These are phyloP conservation scores for Gallinago stenura DNA, from an alignment of 2,797 vertebrate genomes.

Conservation along the genomic window DNA sequence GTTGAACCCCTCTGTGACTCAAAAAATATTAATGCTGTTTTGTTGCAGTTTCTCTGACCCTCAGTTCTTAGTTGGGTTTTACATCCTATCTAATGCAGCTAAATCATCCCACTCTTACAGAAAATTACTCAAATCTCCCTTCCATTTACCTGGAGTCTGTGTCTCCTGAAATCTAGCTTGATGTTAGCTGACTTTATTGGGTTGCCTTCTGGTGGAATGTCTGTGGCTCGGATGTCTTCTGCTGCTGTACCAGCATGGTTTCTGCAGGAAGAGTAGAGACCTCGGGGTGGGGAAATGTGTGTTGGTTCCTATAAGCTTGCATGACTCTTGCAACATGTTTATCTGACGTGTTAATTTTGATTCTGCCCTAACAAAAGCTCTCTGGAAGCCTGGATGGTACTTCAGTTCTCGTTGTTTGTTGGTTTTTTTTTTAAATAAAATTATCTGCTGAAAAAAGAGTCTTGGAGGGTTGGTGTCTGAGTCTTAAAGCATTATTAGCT, in stretches of 20 bases:
- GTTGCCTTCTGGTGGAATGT: not conserved
- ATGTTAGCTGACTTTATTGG: not conserved
- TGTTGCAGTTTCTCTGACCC: not conserved
- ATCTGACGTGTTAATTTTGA: not conserved
- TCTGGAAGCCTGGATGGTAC: not conserved
- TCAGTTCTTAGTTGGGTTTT: not conserved
- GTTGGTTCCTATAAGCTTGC: not conserved
- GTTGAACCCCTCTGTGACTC: not conserved
- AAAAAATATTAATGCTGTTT: not conserved
- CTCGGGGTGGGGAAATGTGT: not conserved
- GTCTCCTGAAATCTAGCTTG: not conserved
- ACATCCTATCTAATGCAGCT: not conserved
- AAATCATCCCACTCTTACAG: not conserved
- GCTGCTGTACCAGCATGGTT: constrained; percentile 30
- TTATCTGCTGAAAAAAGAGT: not conserved
- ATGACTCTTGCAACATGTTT: not conserved
- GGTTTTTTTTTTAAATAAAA: not conserved
- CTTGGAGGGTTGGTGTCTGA: not conserved
- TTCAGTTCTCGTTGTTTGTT: not conserved
- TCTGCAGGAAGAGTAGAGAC: constrained; percentile 24
- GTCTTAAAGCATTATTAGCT: not conserved
- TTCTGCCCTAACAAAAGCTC: not conserved
- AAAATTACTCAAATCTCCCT: not conserved
- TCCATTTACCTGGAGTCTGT: not conserved
- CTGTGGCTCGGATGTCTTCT: constrained; percentile 1